Evolutionary conservation across 2,888 invertebrate species (phyloP).

Genomic region (Conops quadrifasciatus): DNA sequence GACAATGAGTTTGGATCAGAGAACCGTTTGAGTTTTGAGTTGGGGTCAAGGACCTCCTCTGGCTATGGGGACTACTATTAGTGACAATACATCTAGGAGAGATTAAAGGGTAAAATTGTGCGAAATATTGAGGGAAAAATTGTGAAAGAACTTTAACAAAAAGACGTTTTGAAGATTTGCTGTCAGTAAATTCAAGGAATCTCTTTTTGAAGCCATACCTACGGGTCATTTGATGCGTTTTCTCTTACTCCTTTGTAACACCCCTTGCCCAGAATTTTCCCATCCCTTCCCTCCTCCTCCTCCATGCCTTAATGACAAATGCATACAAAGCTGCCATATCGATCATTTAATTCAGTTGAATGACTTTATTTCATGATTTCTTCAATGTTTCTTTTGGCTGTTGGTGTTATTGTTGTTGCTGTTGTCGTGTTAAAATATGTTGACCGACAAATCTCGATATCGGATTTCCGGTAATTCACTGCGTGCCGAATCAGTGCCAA

Average conservation of each 20-base stretch:
- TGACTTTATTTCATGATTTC: slow-evolving; percentile 1
- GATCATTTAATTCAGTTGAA: slow-evolving; percentile 29
- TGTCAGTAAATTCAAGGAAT: not conserved
- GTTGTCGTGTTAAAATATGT: not conserved
- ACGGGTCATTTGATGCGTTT: slow-evolving; percentile 23
- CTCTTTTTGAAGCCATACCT: not conserved
- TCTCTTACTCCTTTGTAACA: not conserved
- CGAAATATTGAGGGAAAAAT: too few species aligned
- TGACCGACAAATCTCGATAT: slow-evolving; percentile 39
- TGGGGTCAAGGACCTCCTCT: not conserved
- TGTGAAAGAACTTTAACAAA: too few species aligned
- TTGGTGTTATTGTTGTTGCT: not conserved
- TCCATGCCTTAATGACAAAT: slow-evolving; percentile 31
- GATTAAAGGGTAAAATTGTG: too few species aligned
- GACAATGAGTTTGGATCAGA: too few species aligned
- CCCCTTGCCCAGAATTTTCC: too few species aligned
- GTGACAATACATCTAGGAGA: too few species aligned
- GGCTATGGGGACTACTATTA: not conserved
- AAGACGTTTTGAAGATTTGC: not conserved
- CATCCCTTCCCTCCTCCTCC: not conserved
- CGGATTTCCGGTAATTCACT: slow-evolving; percentile 51
- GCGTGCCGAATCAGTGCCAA: slow-evolving; percentile 16
- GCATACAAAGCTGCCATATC: slow-evolving; percentile 36
- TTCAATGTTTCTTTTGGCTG: not conserved
- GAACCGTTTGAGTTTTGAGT: not conserved